These are phyloP conservation scores for Steinernema feltiae DNA, from an alignment of 1,140 invertebrate species.

Conservation along the genomic window DNA sequence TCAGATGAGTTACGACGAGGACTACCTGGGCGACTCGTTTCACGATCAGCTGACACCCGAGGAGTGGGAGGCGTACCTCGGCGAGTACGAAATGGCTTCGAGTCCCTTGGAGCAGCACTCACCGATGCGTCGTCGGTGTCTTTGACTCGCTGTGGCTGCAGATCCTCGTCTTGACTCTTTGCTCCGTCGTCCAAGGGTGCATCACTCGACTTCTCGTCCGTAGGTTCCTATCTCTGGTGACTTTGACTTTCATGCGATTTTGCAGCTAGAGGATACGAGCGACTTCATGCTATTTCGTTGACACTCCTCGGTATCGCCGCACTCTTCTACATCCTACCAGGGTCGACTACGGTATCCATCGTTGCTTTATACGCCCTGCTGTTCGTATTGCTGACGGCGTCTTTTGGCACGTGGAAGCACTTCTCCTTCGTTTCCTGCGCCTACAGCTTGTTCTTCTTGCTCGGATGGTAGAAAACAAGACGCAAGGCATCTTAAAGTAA, in stretches of 20 bases:
- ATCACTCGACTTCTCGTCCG: neutral
- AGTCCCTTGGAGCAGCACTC: neutral
- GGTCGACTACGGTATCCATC: neutral
- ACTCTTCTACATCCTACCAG: neutral
- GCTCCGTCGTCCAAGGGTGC: neutral
- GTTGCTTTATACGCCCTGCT: neutral
- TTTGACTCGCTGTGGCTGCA: neutral
- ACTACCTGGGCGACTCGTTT: neutral
- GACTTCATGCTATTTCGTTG: neutral
- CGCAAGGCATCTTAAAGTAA: neutral
- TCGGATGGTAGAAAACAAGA: neutral
- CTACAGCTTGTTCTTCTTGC: neutral
- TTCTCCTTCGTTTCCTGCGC: neutral
- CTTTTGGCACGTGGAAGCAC: neutral
- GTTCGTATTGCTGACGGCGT: neutral
- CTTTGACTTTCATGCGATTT: neutral
- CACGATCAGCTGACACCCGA: neutral
- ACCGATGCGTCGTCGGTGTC: neutral
- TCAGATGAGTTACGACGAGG: neutral
- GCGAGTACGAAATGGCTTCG: neutral
- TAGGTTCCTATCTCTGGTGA: neutral
- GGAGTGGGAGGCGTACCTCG: neutral
- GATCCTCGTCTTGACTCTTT: neutral
- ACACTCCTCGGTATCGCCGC: neutral
- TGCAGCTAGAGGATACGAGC: neutral